Base-by-base conservation (phyloP, 92 coral and sea anemone species). In the Zoanthus sociatus region DNA sequence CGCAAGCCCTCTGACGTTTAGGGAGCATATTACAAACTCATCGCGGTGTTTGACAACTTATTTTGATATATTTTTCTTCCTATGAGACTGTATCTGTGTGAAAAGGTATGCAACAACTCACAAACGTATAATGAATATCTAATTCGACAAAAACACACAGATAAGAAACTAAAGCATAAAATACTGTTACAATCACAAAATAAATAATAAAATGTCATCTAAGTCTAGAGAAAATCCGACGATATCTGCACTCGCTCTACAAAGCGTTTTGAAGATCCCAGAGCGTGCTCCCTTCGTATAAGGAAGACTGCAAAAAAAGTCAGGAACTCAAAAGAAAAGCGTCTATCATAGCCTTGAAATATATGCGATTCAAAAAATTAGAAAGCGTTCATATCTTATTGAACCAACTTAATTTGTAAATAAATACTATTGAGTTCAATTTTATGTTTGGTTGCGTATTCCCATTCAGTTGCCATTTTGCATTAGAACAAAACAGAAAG, bases 21-120 rank as follows among this genome's bases (percentile, higher is more conserved):
- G 54, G 54, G 54, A 50, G 54, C 54, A 50, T 50, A 50, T 50
- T 50, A 50, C 54, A 50, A 50, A 50, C 6, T 50, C 54, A 50
- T 50, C 54, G 54, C 54, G 54, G 54, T 50, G 54, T 50, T 50
- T 50, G 54, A 50, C 54, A 50, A 50, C 54, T 37, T 73, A 73
- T 37, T 73, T 73, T 37, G 77, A 73, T 30, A 73, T 74, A 47
- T 74, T 74, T 45, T 74, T 74, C 78, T 74, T 74, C 78, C 78
- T 47, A 74, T 74, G 78, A 74, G 78, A 47, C 78, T 74, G 78
- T 45, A 74, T 45, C 78, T 74, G 78, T 74, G 78, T 74, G 78
- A 74, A 74, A 74, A 74, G 78, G 30, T 47, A 74, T 74, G 78
- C 78, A 46, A 74, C 78, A 74, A 74, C 78, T 45, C 78, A 47